Conservation (phyloP, 30 jellyfish, hydroid and myxozoan genomes). For the Chrysaora quinquecirrha region DNA sequence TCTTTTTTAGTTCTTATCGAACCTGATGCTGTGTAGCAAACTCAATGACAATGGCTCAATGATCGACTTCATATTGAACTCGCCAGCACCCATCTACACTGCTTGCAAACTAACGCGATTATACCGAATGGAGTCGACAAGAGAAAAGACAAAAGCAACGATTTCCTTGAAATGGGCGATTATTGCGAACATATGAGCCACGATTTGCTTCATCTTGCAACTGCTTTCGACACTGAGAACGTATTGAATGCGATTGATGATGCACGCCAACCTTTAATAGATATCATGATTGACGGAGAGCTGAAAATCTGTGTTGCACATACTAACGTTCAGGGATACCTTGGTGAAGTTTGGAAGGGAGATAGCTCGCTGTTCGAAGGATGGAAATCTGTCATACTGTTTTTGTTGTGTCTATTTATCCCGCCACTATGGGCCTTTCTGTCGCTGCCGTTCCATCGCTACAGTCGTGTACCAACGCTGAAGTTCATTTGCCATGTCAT, state of each 20-base stretch:
- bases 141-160: conserved; percentile 93
- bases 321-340: conserved; percentile 86
- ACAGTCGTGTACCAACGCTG: conserved; percentile 93
- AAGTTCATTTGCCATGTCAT: conserved; percentile 89
- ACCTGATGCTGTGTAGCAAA: conserved; percentile 92
- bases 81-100: conserved; percentile 98
- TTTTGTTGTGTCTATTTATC: conserved; percentile 63
- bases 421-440: conserved; percentile 99
- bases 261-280: conserved; percentile 84
- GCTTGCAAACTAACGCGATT: conserved; percentile 84
- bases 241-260: conserved; percentile 94
- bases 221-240: conserved; percentile 78
- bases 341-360: conserved; percentile 96
- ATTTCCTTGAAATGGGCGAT: conserved; percentile 78
- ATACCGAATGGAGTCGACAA: conserved; percentile 81
- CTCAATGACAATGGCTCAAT: conserved; percentile 84
- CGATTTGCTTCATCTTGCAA: conserved; percentile 83
- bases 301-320: conserved; percentile 95
- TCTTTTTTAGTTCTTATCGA: conserved; percentile 91
- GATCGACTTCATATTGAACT: conserved; percentile 88
- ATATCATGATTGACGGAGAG: conserved; percentile 87
- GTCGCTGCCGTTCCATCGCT: conserved; percentile 86
- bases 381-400: conserved; percentile 47
- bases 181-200: conserved; percentile 88
- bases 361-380: conserved; percentile 70